Conservation (phyloP, 2,888 invertebrate species). For the Resseliella maxima region DNA sequence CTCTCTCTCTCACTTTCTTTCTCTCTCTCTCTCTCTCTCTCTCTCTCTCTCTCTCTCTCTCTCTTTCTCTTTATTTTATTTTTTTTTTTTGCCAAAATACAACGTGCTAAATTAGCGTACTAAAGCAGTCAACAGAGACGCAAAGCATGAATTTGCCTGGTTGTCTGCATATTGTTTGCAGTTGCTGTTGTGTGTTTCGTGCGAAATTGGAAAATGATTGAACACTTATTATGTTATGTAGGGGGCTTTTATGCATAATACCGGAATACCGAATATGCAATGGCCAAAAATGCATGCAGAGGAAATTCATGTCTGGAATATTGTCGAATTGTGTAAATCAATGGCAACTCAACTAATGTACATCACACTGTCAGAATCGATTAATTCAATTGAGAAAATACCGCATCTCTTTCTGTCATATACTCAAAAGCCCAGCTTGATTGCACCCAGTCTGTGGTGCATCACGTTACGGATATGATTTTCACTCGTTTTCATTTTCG, state of each 20-base stretch:
- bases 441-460: neutral
- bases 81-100: neutral
- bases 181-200: slow-evolving; percentile 11
- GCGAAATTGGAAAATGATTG: slow-evolving; percentile 46
- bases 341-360: neutral
- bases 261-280: slow-evolving; percentile 20
- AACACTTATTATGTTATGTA: slow-evolving; percentile 42
- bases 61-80: too few relatives aligned
- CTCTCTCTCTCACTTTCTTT: too few relatives aligned
- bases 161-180: neutral
- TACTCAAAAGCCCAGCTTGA: neutral
- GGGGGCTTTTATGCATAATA: neutral
- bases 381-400: neutral
- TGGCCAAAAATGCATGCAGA: neutral
- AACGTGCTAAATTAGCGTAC: slow-evolving; percentile 46
- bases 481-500: neutral
- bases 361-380: neutral
- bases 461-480: slow-evolving; percentile 33
- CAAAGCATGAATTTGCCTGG: neutral
- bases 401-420: neutral
- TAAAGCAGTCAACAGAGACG: neutral
- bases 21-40: too few relatives aligned
- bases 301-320: slow-evolving; percentile 26
- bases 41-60: too few relatives aligned
- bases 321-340: slow-evolving; percentile 5